Evolutionary conservation across 2,113 vertebrate species (phyloP).

Genomic region (Ctenodactylus gundi): DNA sequence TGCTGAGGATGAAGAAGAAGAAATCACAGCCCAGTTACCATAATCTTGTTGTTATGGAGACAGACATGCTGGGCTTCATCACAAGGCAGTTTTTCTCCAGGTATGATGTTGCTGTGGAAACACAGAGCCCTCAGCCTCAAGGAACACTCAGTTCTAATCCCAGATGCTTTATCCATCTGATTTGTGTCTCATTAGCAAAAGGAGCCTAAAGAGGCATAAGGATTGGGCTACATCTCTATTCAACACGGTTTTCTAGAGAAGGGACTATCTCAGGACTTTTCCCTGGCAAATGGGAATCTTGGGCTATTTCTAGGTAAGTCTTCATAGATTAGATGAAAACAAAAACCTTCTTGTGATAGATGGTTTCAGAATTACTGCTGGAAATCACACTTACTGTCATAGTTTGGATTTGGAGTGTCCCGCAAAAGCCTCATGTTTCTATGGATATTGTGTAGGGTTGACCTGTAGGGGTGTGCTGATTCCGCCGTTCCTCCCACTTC

Average conservation of each 20-base stretch:
- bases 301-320: not conserved
- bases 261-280: not conserved
- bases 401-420: no score
- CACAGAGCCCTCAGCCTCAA: constrained; percentile 2
- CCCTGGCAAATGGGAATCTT: not conserved
- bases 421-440: no score
- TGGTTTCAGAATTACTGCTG: constrained; percentile 23
- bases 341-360: not conserved
- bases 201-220: not conserved
- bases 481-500: no score
- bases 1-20: not conserved
- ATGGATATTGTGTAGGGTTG: no score
- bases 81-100: constrained; percentile 53
- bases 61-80: constrained; percentile 10
- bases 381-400: not conserved
- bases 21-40: not conserved
- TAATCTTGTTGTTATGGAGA: constrained; percentile 71
- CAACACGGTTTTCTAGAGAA: not conserved
- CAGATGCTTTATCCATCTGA: constrained; percentile 55
- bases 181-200: constrained; percentile 53
- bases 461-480: no score
- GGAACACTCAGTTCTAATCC: constrained; percentile 58
- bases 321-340: constrained; percentile 24
- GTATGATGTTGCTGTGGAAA: constrained; percentile 76
- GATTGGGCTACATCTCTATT: not conserved